These are phyloP conservation scores for Drosophila eugracilis DNA, from an alignment of 1,140 invertebrate genomes.

Conservation along the genomic window DNA sequence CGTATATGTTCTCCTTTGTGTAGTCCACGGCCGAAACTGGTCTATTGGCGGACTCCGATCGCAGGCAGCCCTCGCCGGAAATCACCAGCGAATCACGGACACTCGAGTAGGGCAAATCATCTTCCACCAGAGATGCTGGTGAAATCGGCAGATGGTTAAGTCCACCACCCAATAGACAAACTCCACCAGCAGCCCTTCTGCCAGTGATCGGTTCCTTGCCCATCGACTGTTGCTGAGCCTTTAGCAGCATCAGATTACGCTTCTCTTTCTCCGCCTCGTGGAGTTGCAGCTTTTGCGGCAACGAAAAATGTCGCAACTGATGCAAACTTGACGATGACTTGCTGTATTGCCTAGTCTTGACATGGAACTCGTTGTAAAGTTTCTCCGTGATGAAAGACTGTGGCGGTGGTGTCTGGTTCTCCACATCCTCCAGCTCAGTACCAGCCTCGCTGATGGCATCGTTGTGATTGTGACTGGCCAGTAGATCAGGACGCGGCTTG, in stretches of 20 bases:
- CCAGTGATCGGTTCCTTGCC: constrained; percentile 68
- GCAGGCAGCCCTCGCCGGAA: constrained; percentile 51
- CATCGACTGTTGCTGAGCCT: constrained; percentile 51
- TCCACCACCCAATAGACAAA: constrained; percentile 66
- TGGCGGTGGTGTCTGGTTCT: constrained; percentile 82
- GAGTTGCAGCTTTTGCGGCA: constrained; percentile 79
- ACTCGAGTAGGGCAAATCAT: constrained; percentile 82
- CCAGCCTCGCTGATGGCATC: constrained; percentile 79
- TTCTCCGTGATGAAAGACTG: constrained; percentile 88
- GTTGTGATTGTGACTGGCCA: constrained; percentile 50
- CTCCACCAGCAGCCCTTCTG: constrained; percentile 72
- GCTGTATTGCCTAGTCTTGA: constrained; percentile 87
- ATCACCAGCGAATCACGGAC: constrained; percentile 79
- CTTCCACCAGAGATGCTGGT: constrained; percentile 65
- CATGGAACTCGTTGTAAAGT: constrained; percentile 87
- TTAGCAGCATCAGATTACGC: constrained; percentile 55
- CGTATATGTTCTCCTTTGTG: constrained; percentile 87
- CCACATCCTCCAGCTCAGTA: constrained; percentile 76
- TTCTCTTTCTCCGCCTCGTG: constrained; percentile 70
- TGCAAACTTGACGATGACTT: constrained; percentile 87
- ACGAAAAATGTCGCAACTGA: constrained; percentile 82
- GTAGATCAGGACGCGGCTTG: constrained; percentile 68
- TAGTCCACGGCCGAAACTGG: constrained; percentile 69
- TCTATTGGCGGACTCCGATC: constrained; percentile 13
- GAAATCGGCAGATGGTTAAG: constrained; percentile 34